A percentile compares a stretch with the other conserved stretches of the same genome.
phyloP scores from a whole-genome alignment of 2,113 vertebrate species.

The Clupea harengus region DNA sequence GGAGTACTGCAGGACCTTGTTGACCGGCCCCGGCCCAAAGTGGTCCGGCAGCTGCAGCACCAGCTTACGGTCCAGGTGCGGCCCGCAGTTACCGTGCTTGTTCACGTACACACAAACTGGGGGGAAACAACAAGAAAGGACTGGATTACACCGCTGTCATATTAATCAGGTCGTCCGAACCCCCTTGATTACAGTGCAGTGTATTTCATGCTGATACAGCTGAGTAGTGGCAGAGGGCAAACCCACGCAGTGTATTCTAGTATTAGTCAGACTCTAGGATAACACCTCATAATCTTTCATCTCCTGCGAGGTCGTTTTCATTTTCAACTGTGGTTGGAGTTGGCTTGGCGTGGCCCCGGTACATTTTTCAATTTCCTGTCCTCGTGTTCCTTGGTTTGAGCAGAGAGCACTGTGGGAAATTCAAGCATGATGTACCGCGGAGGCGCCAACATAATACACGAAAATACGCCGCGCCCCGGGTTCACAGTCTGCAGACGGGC shows the following conservation, averaged over 20 bases:
- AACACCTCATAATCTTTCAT: not conserved
- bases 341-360: not conserved
- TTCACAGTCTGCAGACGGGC: not conserved
- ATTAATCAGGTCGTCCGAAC: not conserved
- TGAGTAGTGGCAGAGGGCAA: no score
- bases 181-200: no score
- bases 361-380: conserved; percentile 13
- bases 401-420: not conserved
- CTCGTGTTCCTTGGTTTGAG: not conserved
- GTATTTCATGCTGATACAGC: no score
- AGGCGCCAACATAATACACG: not conserved
- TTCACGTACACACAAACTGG: conserved; percentile 97
- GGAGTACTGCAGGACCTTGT: conserved; percentile 86
- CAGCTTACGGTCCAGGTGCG: conserved; percentile 86
- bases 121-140: not conserved
- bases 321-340: not conserved
- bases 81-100: conserved; percentile 88
- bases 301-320: not conserved
- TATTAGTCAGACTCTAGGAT: not conserved
- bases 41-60: conserved; percentile 92
- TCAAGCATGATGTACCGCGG: not conserved
- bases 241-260: not conserved
- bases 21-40: conserved; percentile 93
- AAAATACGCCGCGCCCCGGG: not conserved
- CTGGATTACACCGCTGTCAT: not conserved